Conservation (phyloP, 30 jellyfish, hydroid and myxozoan genomes). For the Cassiopea xamachana region DNA sequence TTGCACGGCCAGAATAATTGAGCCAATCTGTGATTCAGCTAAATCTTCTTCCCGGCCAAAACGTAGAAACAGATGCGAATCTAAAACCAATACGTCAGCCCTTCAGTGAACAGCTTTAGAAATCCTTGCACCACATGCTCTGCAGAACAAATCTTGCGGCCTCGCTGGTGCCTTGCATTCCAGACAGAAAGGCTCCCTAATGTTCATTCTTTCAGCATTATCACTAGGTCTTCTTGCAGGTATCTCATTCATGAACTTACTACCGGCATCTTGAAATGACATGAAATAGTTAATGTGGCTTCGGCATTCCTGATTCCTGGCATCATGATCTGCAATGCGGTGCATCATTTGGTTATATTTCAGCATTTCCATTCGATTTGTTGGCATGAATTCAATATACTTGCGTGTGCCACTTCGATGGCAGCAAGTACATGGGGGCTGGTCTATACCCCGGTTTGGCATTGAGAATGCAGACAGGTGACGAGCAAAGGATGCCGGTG, state of each 20-base stretch:
- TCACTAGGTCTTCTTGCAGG: slow-evolving; percentile 42
- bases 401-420: slow-evolving; percentile 43
- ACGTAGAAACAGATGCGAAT: not conserved
- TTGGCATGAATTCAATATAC: slow-evolving; percentile 45
- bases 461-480: slow-evolving; percentile 64
- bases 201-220: slow-evolving; percentile 3
- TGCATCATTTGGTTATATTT: slow-evolving; percentile 48
- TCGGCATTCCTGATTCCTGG: slow-evolving; percentile 38
- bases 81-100: not conserved
- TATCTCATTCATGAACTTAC: slow-evolving; percentile 26
- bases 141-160: slow-evolving; percentile 69
- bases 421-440: slow-evolving; percentile 59
- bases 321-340: slow-evolving; percentile 47
- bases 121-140: slow-evolving; percentile 76
- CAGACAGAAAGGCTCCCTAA: slow-evolving; percentile 34
- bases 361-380: slow-evolving; percentile 40
- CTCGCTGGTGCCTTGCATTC: slow-evolving; percentile 71
- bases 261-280: slow-evolving; percentile 50
- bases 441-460: slow-evolving; percentile 59
- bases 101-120: slow-evolving; percentile 40
- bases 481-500: slow-evolving; percentile 41
- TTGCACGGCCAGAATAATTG: not conserved
- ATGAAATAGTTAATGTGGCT: slow-evolving; percentile 54
- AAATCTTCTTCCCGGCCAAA: not conserved
- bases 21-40: not conserved